These are phyloP conservation scores for Mythimna ferrago DNA, from an alignment of 2,888 invertebrate species.

Conservation along the genomic window DNA sequence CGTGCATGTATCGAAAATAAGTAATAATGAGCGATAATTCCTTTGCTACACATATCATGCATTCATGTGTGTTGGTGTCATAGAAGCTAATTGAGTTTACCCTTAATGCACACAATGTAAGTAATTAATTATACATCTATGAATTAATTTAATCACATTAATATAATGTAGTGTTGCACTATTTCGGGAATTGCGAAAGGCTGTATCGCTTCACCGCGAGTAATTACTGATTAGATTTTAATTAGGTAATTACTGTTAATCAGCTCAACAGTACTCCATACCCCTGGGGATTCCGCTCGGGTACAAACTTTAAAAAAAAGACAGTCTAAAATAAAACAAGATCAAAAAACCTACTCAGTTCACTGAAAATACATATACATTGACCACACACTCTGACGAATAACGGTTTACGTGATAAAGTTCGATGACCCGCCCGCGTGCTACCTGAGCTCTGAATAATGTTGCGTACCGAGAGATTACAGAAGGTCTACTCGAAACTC, in stretches of 20 bases:
- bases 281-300: not conserved
- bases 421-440: slow-evolving; percentile 33
- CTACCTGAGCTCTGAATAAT: slow-evolving; percentile 14
- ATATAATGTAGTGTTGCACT: not conserved
- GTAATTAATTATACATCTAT: not conserved
- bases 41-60: no score
- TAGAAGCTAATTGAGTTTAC: not conserved
- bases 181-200: not conserved
- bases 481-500: slow-evolving; percentile 5
- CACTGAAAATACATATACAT: slow-evolving; percentile 6
- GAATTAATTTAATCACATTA: not conserved
- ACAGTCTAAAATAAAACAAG: not conserved
- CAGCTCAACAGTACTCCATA: not conserved
- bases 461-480: not conserved
- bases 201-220: not conserved
- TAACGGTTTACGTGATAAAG: slow-evolving; percentile 17
- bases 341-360: slow-evolving; percentile 3
- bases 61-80: no score
- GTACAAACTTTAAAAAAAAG: not conserved
- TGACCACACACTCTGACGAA: slow-evolving; percentile 12
- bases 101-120: not conserved
- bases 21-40: no score
- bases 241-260: slow-evolving; percentile 13
- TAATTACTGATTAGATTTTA: slow-evolving; percentile 13
- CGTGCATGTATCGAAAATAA: no score